Conservation (phyloP, 2,888 invertebrate genomes). For the Prenolepis imparis region DNA sequence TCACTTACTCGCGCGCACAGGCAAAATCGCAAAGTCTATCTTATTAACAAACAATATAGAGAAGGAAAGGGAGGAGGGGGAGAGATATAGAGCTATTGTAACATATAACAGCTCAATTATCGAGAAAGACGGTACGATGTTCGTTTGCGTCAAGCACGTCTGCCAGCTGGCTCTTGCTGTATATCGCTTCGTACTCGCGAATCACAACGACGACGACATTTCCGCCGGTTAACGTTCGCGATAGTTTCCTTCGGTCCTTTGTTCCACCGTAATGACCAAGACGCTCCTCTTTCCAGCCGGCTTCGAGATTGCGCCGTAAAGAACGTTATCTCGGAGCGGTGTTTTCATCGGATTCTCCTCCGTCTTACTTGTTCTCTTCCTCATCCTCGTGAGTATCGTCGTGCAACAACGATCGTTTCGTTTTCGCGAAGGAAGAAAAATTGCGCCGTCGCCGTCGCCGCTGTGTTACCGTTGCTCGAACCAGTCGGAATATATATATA, state of each 20-base stretch:
- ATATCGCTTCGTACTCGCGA: conserved; percentile 17
- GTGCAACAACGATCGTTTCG: conserved; percentile 57
- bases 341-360: conserved; percentile 62
- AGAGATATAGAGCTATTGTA: background rate
- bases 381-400: conserved; percentile 26
- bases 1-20: background rate
- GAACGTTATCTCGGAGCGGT: conserved; percentile 62
- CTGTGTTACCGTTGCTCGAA: conserved; percentile 42
- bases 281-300: conserved; percentile 31
- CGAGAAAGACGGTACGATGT: conserved; percentile 37
- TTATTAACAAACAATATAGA: conserved; percentile 20
- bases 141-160: conserved; percentile 32
- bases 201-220: conserved; percentile 41
- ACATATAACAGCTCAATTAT: conserved; percentile 50
- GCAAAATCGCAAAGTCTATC: conserved; percentile 21
- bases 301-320: conserved; percentile 59
- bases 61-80: background rate
- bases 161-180: conserved; percentile 43
- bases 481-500: conserved; percentile 57
- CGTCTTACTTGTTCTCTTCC: conserved; percentile 31
- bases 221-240: conserved; percentile 49
- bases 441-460: conserved; percentile 24
- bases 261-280: conserved; percentile 55
- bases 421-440: conserved; percentile 62
- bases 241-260: conserved; percentile 59